These are phyloP conservation scores for Chrysomallon squamiferum DNA, from an alignment of 1,140 invertebrate genomes.

Conservation along the genomic window DNA sequence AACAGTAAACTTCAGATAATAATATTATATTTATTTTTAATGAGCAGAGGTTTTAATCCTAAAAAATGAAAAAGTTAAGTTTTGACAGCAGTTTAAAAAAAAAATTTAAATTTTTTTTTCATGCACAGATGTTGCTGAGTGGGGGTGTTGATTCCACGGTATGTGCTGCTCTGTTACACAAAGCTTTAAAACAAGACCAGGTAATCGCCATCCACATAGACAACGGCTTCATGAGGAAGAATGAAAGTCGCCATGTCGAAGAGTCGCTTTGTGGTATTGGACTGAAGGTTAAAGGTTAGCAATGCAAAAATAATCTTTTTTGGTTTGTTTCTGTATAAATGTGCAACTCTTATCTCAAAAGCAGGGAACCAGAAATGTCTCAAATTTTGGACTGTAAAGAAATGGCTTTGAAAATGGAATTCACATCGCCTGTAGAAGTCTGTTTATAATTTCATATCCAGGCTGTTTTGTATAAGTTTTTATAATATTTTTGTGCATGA, in stretches of 20 bases:
- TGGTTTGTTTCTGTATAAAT: too few relatives aligned
- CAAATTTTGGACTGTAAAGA: not conserved
- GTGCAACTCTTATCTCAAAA: not conserved
- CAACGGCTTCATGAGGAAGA: constrained; percentile 98
- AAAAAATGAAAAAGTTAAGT: too few relatives aligned
- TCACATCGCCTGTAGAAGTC: too few relatives aligned
- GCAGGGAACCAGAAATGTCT: not conserved
- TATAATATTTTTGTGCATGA: too few relatives aligned
- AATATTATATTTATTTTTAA: too few relatives aligned
- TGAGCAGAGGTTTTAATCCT: too few relatives aligned
- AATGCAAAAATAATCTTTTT: not conserved
- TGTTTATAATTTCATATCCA: too few relatives aligned
- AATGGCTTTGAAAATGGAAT: not conserved
- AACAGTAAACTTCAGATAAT: too few relatives aligned
- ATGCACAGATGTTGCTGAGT: constrained; percentile 83
- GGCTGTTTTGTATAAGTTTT: too few relatives aligned
- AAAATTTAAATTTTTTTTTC: constrained; percentile 15
- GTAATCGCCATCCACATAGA: constrained; percentile 97
- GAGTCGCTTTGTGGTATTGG: constrained; percentile 85
- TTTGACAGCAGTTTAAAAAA: too few relatives aligned
- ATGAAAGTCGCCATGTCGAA: constrained; percentile 89
- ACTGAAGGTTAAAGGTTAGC: constrained; percentile 77
- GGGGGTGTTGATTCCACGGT: constrained; percentile 99
- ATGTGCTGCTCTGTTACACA: constrained; percentile 92
- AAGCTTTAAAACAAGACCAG: constrained; percentile 87